Conservation (phyloP, 2,113 vertebrate species). For the Elachura formosa region DNA sequence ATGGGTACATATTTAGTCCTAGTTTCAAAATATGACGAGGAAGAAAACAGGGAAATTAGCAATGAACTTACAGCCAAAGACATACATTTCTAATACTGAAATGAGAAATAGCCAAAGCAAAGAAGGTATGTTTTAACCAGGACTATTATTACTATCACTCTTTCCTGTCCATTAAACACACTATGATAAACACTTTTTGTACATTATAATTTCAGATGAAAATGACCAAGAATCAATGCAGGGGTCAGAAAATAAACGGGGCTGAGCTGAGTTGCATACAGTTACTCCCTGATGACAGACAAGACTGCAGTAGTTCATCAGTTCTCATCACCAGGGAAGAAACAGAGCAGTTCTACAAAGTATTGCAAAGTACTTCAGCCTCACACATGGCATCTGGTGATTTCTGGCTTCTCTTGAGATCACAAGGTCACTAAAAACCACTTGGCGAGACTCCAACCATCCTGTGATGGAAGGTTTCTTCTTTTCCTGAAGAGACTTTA, state of each 20-base stretch:
- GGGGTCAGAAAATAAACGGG: neutral
- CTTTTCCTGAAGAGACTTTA: neutral
- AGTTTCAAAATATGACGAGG: neutral
- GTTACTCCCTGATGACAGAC: neutral
- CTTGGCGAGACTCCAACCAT: neutral
- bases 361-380: neutral
- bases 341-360: neutral
- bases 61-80: neutral
- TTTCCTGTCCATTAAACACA: neutral
- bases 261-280: neutral
- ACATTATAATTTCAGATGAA: neutral
- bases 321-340: neutral
- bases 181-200: neutral
- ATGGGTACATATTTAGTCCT: neutral
- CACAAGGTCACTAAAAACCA: neutral
- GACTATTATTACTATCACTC: neutral
- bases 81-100: neutral
- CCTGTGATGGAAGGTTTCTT: neutral
- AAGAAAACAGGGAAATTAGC: neutral
- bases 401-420: neutral
- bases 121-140: neutral
- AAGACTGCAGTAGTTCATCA: neutral
- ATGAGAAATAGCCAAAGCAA: neutral
- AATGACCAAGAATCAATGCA: neutral
- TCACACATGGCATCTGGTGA: neutral